Percentiles rank a stretch among this genome's conserved stretches.
Evolutionary conservation across 2,888 invertebrate species (phyloP).

Genomic region (Xanthia togata): DNA sequence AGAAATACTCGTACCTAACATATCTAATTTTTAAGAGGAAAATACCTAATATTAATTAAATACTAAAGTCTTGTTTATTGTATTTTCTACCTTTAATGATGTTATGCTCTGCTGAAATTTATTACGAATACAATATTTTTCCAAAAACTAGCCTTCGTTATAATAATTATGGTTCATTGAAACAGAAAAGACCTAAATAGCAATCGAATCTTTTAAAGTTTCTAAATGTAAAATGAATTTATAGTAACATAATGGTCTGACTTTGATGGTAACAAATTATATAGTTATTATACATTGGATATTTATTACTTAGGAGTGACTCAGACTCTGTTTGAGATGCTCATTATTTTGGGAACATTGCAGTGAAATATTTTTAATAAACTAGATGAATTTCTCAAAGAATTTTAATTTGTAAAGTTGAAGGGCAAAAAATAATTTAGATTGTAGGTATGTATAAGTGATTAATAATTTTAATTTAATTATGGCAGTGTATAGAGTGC

Average conservation of each 20-base stretch:
- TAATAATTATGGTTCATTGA: background rate
- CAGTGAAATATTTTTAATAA: slow-evolving; percentile 6
- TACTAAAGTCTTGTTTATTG: background rate
- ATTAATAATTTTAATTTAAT: background rate
- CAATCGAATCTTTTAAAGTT: background rate
- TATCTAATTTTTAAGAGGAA: background rate
- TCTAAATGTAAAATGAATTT: slow-evolving; percentile 1
- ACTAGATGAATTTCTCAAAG: background rate
- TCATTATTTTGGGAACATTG: background rate
- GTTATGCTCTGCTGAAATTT: background rate
- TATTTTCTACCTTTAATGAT: background rate
- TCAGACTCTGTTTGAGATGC: background rate
- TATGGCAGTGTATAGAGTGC: no score
- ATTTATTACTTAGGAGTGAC: background rate
- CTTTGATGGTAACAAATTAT: slow-evolving; percentile 22
- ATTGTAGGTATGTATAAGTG: background rate
- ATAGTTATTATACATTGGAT: background rate
- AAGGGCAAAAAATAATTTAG: background rate
- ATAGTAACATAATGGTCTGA: background rate
- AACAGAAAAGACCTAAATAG: background rate
- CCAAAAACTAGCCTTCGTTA: background rate
- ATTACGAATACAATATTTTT: background rate
- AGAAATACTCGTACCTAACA: no score
- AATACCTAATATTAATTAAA: background rate
- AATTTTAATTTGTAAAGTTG: slow-evolving; percentile 20